phyloP scores from a whole-genome alignment of 2,797 vertebrate genomes.

The Mallotus villosus region DNA sequence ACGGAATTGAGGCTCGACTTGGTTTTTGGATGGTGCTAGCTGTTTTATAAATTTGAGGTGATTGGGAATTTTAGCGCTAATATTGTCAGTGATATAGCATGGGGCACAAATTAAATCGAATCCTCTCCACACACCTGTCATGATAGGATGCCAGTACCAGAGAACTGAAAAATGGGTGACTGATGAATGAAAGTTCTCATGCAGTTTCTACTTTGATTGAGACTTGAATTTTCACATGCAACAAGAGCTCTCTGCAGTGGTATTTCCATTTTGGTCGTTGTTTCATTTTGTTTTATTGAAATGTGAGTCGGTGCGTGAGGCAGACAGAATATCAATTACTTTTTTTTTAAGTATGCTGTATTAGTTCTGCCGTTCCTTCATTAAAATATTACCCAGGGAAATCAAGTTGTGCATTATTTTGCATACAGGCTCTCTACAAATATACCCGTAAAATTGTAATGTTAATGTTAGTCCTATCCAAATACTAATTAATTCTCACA shows the following conservation, averaged over 20 bases:
- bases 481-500: background rate
- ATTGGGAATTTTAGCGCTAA: background rate
- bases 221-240: constrained; percentile 48
- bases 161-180: background rate
- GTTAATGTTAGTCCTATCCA: background rate
- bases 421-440: constrained; percentile 8
- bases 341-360: constrained; percentile 28
- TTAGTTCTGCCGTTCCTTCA: constrained; percentile 37
- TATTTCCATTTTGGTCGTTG: constrained; percentile 1
- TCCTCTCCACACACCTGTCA: too few relatives aligned
- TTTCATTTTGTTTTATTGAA: constrained; percentile 41
- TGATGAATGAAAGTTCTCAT: background rate
- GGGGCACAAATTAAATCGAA: background rate
- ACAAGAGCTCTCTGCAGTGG: background rate
- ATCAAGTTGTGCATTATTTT: constrained; percentile 24
- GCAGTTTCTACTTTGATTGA: constrained; percentile 8
- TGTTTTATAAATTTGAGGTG: background rate
- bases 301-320: constrained; percentile 48
- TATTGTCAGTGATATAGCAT: background rate
- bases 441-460: constrained; percentile 19
- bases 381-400: constrained; percentile 49
- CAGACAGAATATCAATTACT: constrained; percentile 61
- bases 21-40: background rate
- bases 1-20: background rate
- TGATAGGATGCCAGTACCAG: too few relatives aligned